A percentile compares a stretch with the other conserved stretches of the same genome.
phyloP scores from a whole-genome alignment of 2,888 invertebrate genomes.

The Spodoptera picta region DNA sequence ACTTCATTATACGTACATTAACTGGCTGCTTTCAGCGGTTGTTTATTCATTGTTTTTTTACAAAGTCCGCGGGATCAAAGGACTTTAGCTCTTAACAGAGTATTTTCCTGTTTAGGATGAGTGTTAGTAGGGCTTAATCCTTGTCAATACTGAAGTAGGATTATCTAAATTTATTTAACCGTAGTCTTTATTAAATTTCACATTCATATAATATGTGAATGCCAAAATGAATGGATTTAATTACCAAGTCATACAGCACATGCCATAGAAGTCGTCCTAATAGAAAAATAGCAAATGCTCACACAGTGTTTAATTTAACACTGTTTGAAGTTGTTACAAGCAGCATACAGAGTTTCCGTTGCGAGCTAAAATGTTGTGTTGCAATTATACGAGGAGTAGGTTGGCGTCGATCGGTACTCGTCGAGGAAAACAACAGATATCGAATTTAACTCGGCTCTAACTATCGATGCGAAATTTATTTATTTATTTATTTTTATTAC shows the following conservation, averaged over 20 bases:
- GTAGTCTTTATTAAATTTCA: too few species aligned
- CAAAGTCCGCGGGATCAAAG: slow-evolving; percentile 25
- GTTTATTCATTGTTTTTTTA: slow-evolving; percentile 39
- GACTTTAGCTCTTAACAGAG: slow-evolving; percentile 11
- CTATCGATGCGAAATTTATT: slow-evolving; percentile 6
- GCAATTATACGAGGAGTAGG: slow-evolving; percentile 17
- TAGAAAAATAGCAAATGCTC: too few species aligned
- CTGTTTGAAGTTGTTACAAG: slow-evolving; percentile 1
- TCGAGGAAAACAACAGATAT: slow-evolving; percentile 25
- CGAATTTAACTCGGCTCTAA: slow-evolving; percentile 22
- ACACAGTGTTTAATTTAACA: too few species aligned
- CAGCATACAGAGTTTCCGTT: slow-evolving; percentile 1
- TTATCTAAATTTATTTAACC: not conserved
- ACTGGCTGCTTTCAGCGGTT: slow-evolving; percentile 17
- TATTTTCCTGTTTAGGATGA: slow-evolving; percentile 25
- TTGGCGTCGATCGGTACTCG: slow-evolving; percentile 5
- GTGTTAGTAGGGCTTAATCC: slow-evolving; percentile 11
- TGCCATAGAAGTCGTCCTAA: too few species aligned
- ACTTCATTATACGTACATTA: slow-evolving; percentile 23
- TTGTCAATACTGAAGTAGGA: slow-evolving; percentile 8
- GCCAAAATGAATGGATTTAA: too few species aligned
- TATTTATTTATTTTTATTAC: too few species aligned
- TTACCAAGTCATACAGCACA: too few species aligned
- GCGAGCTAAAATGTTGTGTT: slow-evolving; percentile 18
- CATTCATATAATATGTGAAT: too few species aligned